These are phyloP conservation scores for Gracilinanus agilis DNA, from an alignment of 2,113 vertebrate species.

Conservation along the genomic window DNA sequence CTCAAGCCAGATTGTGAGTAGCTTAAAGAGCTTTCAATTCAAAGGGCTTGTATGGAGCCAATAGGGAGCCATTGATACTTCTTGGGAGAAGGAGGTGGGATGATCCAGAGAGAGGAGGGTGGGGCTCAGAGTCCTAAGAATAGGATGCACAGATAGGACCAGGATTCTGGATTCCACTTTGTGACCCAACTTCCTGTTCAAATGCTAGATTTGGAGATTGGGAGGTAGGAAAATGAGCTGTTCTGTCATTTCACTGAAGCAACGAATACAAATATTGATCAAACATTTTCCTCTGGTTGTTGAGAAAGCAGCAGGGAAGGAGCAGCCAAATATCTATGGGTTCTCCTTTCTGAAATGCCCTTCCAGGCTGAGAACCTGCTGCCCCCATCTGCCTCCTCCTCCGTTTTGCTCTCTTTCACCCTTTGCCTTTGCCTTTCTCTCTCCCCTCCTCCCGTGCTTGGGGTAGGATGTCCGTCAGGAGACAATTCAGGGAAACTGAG, in stretches of 20 bases:
- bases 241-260: conserved; percentile 72
- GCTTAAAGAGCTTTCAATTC: too few species aligned
- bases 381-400: conserved; percentile 18
- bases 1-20: too few species aligned
- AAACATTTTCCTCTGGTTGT: conserved; percentile 75
- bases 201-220: conserved; percentile 50
- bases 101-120: too few species aligned
- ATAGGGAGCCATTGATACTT: too few species aligned
- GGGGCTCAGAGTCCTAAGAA: too few species aligned
- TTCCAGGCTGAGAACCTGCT: conserved; percentile 57
- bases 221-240: conserved; percentile 68
- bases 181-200: too few species aligned
- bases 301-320: conserved; percentile 65
- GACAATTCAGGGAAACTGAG: neutral
- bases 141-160: too few species aligned
- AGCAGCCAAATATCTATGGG: too few species aligned
- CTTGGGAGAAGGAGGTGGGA: too few species aligned
- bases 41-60: too few species aligned
- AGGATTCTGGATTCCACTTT: too few species aligned
- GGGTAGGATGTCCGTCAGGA: neutral
- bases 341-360: conserved; percentile 55
- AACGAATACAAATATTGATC: conserved; percentile 70
- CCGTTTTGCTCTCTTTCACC: neutral
- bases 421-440: neutral
- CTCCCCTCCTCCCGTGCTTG: neutral